Percentiles rank a stretch among this genome's conserved stretches.
Conservation (phyloP, 30 jellyfish, hydroid and myxozoan genomes). For the Aurelia sp. region DNA sequence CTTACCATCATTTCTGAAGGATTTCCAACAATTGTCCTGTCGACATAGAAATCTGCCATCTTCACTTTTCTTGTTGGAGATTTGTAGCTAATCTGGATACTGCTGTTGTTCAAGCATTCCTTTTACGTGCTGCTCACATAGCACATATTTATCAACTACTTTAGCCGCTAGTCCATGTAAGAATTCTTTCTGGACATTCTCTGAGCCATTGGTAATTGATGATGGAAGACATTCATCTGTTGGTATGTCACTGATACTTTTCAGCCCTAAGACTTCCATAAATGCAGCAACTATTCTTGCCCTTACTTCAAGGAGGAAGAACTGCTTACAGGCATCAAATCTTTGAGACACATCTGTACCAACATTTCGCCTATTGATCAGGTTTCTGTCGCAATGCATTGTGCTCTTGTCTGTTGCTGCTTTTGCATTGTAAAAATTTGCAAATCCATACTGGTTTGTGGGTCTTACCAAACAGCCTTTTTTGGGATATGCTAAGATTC, state of each 20-base stretch:
- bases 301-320: conserved; percentile 7
- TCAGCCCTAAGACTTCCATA: background rate
- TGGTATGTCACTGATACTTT: background rate
- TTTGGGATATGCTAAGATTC: too few relatives aligned
- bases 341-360: conserved; percentile 15
- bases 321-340: conserved; percentile 9
- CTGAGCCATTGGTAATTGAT: background rate
- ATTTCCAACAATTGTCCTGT: background rate
- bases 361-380: conserved; percentile 13
- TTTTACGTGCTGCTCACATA: background rate
- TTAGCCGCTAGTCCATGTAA: conserved; percentile 3
- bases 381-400: conserved; percentile 10
- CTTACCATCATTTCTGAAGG: conserved; percentile 25
- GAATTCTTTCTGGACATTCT: conserved; percentile 8
- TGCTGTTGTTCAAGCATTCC: conserved; percentile 6
- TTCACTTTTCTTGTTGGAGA: background rate
- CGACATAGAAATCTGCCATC: conserved; percentile 17
- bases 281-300: conserved; percentile 16
- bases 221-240: background rate
- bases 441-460: conserved; percentile 12
- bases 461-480: too few relatives aligned
- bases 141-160: conserved; percentile 15
- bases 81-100: conserved; percentile 14
- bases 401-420: conserved; percentile 31
- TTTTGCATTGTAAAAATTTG: conserved; percentile 13